Conservation (phyloP, 2,113 vertebrate species). For the Macquaria ambigua region DNA sequence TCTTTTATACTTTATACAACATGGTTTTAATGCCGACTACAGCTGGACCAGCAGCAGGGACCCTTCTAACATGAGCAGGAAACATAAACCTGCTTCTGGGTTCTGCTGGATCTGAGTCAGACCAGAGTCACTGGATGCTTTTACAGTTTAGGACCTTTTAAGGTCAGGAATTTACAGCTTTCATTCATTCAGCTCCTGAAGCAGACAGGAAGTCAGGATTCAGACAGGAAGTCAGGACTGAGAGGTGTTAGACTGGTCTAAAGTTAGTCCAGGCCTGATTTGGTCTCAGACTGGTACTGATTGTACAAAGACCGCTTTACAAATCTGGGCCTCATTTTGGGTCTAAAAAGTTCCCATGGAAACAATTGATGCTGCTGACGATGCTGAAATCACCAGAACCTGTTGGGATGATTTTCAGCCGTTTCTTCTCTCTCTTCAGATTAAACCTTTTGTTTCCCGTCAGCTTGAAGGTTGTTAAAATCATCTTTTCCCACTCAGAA, state of each 20-base stretch:
- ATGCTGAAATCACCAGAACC: not conserved
- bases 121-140: not conserved
- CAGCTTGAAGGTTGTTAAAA: too few relatives aligned
- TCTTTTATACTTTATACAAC: not conserved
- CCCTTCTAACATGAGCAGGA: not conserved
- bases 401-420: too few relatives aligned
- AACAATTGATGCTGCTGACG: not conserved
- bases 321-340: too few relatives aligned
- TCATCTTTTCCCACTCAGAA: too few relatives aligned
- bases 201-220: not conserved
- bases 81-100: slow-evolving; percentile 6
- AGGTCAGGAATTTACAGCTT: slow-evolving; percentile 17
- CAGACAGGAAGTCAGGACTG: not conserved
- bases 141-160: slow-evolving; percentile 11
- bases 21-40: fast-evolving
- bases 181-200: not conserved
- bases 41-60: not conserved
- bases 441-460: too few relatives aligned
- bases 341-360: not conserved
- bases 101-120: not conserved
- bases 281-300: not conserved
- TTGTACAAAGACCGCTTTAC: too few relatives aligned
- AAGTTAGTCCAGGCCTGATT: too few relatives aligned
- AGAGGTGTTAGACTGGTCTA: not conserved
- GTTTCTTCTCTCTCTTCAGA: too few relatives aligned